Conservation (phyloP, 1,140 invertebrate genomes). For the Pseudachorutes palmiensis region DNA sequence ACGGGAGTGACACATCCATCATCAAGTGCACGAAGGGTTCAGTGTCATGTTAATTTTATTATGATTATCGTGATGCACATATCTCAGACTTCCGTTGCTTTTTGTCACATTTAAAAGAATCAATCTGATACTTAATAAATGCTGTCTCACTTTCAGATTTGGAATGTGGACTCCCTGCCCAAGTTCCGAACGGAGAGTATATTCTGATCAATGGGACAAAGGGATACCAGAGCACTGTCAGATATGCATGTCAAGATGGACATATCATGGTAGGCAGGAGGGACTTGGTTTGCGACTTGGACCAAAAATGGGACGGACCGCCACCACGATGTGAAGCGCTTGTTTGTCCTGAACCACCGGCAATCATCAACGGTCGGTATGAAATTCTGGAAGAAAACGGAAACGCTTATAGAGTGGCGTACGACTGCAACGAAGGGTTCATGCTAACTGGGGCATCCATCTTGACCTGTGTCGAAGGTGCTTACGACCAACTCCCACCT, state of each 20-base stretch:
- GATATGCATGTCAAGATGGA: slow-evolving; percentile 73
- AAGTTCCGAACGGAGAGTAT: slow-evolving; percentile 72
- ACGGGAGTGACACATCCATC: no score
- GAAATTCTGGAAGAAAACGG: slow-evolving; percentile 54
- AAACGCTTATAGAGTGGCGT: slow-evolving; percentile 59
- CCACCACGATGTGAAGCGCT: slow-evolving; percentile 54
- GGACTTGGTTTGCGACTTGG: slow-evolving; percentile 77
- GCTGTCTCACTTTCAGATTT: slow-evolving; percentile 67
- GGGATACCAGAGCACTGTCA: slow-evolving; percentile 71
- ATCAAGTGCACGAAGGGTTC: no score
- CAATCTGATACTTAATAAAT: no score
- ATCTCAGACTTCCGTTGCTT: no score
- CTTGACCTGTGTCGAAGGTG: slow-evolving; percentile 64
- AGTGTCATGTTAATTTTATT: no score
- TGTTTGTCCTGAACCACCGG: slow-evolving; percentile 49
- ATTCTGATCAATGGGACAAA: slow-evolving; percentile 71
- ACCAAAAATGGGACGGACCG: slow-evolving; percentile 87
- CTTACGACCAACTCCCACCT: slow-evolving; percentile 67
- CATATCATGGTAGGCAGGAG: slow-evolving; percentile 73
- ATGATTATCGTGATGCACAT: no score
- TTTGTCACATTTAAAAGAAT: no score
- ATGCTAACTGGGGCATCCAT: slow-evolving; percentile 58
- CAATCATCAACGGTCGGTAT: slow-evolving; percentile 62
- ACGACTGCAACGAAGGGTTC: slow-evolving; percentile 61
- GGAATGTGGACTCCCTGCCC: slow-evolving; percentile 79